phyloP scores from a whole-genome alignment of 1,140 invertebrate genomes.

The Tachypleus tridentatus region DNA sequence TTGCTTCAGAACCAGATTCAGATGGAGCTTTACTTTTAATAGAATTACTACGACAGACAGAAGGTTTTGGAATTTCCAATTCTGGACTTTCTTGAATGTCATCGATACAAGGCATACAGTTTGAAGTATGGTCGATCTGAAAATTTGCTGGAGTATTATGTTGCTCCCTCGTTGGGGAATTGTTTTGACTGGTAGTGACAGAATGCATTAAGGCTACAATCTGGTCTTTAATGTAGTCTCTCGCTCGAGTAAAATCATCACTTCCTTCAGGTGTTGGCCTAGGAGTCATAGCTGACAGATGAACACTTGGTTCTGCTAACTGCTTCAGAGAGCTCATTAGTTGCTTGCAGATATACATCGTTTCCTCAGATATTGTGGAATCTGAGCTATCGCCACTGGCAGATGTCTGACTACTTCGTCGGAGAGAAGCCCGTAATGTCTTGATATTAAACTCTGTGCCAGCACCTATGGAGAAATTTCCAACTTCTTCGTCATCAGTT shows the following conservation, averaged over 20 bases:
- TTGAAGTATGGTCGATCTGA: slow-evolving; percentile 4
- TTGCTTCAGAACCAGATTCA: slow-evolving; percentile 20
- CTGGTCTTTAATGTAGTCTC: slow-evolving; percentile 81
- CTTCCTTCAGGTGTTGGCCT: slow-evolving; percentile 49
- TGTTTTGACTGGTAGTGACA: slow-evolving; percentile 47
- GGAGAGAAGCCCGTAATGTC: background rate
- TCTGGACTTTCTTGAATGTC: slow-evolving; percentile 15
- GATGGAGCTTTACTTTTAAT: slow-evolving; percentile 19
- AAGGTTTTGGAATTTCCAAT: slow-evolving; percentile 14
- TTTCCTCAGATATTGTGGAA: slow-evolving; percentile 21
- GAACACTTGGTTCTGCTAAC: slow-evolving; percentile 38
- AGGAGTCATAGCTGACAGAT: background rate
- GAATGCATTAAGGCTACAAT: slow-evolving; percentile 84
- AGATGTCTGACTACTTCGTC: background rate
- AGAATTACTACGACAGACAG: slow-evolving; percentile 11
- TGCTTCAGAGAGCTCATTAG: slow-evolving; percentile 25
- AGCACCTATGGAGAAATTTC: slow-evolving; percentile 1
- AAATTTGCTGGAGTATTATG: slow-evolving; percentile 5
- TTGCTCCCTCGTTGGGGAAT: slow-evolving; percentile 15
- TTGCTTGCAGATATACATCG: slow-evolving; percentile 26
- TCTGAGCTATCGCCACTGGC: background rate
- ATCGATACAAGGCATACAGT: background rate
- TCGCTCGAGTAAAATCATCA: slow-evolving; percentile 54
- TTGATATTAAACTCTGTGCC: background rate
- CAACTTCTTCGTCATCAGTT: slow-evolving; percentile 12